phyloP scores from a whole-genome alignment of 2,797 vertebrate genomes.

The Megalops cyprinoides region DNA sequence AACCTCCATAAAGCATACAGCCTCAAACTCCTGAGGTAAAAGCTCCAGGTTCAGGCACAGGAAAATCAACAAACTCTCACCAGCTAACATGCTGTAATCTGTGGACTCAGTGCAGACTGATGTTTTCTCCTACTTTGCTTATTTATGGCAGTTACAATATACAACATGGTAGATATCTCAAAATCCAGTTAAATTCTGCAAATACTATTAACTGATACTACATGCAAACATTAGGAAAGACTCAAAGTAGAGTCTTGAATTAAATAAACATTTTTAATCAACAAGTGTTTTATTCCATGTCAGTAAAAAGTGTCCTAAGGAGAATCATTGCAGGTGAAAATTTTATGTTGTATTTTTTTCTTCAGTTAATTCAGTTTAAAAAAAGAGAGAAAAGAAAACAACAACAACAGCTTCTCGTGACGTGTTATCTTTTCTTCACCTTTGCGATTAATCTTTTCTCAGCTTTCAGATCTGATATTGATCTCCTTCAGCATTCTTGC shows the following conservation, averaged over 20 bases:
- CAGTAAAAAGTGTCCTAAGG: not conserved
- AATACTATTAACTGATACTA: not conserved
- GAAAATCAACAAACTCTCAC: not conserved
- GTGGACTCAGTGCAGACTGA: too few species aligned
- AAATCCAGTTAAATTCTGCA: too few species aligned
- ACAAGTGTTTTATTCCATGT: too few species aligned
- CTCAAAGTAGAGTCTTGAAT: not conserved
- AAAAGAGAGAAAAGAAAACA: constrained; percentile 34
- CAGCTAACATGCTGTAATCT: not conserved
- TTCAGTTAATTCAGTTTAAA: not conserved
- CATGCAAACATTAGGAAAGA: not conserved
- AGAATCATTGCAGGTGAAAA: not conserved
- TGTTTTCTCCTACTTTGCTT: not conserved
- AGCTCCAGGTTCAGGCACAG: not conserved
- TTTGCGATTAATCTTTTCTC: constrained; percentile 49
- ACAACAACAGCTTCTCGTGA: constrained; percentile 25
- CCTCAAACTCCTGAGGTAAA: not conserved
- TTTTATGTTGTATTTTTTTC: not conserved
- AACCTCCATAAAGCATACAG: not conserved
- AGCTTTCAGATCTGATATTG: constrained; percentile 59
- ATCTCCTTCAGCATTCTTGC: constrained; percentile 63
- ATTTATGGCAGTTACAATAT: too few species aligned
- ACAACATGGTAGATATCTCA: too few species aligned
- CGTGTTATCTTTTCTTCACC: constrained; percentile 19
- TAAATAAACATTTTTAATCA: not conserved